phyloP scores from a whole-genome alignment of 2,797 vertebrate species.

The Protosalanx chinensis region DNA sequence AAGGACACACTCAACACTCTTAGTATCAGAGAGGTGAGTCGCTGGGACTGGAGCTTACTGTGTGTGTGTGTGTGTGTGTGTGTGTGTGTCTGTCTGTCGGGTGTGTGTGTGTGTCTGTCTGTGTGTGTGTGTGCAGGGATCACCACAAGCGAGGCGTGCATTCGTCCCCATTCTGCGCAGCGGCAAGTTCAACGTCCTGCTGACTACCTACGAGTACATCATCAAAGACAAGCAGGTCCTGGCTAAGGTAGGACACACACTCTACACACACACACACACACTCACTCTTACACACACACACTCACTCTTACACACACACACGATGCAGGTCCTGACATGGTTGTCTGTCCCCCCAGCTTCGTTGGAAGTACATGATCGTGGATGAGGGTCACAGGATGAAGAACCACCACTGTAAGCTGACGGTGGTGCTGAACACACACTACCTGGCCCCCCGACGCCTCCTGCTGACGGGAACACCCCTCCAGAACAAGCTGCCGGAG shows the following conservation, averaged over 20 bases:
- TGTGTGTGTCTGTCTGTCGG: no score
- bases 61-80: not conserved
- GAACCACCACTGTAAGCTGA: constrained; percentile 89
- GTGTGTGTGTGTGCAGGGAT: constrained; percentile 76
- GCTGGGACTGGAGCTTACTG: not conserved
- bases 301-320: no score
- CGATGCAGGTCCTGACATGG: not conserved
- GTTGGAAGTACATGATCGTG: constrained; percentile 91
- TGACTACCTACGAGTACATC: constrained; percentile 96
- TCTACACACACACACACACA: no score
- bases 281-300: no score
- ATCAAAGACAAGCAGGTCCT: constrained; percentile 98
- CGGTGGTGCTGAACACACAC: constrained; percentile 86
- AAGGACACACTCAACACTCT: not conserved
- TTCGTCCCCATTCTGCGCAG: constrained; percentile 91
- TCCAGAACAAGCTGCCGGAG: constrained; percentile 87
- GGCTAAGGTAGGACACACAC: constrained; percentile 80
- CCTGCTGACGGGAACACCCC: constrained; percentile 81
- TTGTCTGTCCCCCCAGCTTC: constrained; percentile 66
- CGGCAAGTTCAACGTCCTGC: constrained; percentile 93
- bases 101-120: not conserved
- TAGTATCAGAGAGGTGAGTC: not conserved
- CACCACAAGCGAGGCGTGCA: constrained; percentile 86
- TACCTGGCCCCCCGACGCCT: constrained; percentile 83
- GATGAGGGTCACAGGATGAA: constrained; percentile 88